Percentiles rank a stretch among this genome's conserved stretches.
These are phyloP conservation scores for Podocnemis expansa DNA, from an alignment of 2,113 vertebrate species.

Conservation along the genomic window DNA sequence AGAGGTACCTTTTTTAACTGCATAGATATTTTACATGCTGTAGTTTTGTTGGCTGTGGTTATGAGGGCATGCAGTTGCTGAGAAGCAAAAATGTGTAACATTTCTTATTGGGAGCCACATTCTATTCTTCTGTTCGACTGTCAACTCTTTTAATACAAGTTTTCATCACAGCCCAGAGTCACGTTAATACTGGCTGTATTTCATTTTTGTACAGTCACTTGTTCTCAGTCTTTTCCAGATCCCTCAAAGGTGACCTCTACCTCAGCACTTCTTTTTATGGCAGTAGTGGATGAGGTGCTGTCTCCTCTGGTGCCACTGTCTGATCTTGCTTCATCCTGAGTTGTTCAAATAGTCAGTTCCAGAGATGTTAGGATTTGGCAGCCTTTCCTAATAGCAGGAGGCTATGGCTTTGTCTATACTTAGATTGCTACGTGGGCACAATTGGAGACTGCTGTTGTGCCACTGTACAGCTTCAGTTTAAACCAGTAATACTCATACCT, in stretches of 20 bases:
- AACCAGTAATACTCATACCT: too few species aligned
- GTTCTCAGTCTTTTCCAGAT: neutral
- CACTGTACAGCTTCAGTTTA: neutral
- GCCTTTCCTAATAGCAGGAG: accelerated
- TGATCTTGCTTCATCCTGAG: neutral
- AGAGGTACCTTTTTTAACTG: neutral
- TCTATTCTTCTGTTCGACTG: neutral
- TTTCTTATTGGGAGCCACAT: constrained; percentile 8
- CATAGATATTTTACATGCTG: neutral
- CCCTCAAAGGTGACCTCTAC: neutral
- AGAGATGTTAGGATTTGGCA: constrained; percentile 13
- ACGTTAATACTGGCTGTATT: constrained; percentile 3
- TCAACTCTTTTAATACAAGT: neutral
- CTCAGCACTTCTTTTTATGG: neutral
- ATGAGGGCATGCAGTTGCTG: neutral
- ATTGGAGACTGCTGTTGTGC: neutral
- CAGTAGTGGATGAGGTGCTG: neutral
- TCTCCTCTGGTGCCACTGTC: neutral
- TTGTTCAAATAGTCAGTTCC: neutral
- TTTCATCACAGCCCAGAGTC: neutral
- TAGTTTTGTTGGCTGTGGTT: constrained; percentile 1
- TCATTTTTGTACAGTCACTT: neutral
- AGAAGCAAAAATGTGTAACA: neutral
- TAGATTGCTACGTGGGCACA: neutral
- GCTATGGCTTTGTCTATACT: neutral